A percentile compares a stretch with the other conserved stretches of the same genome.
phyloP scores from a whole-genome alignment of 2,797 vertebrate species.

The Coendou prehensilis region DNA sequence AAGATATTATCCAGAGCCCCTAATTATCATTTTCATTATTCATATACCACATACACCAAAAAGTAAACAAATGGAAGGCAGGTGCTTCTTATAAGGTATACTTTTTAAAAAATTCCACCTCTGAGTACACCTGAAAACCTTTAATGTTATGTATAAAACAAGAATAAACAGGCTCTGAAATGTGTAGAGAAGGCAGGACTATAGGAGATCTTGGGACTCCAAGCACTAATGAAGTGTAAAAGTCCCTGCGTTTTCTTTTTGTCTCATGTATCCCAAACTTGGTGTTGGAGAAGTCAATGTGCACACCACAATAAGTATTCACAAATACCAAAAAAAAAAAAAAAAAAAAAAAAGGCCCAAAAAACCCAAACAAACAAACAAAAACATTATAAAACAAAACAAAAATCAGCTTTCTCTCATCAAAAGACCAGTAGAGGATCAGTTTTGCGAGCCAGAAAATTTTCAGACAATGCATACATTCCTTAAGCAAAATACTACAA shows the following conservation, averaged over 20 bases:
- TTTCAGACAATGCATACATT: neutral
- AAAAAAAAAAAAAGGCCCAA: too few relatives aligned
- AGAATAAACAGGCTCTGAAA: neutral
- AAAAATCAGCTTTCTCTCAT: neutral
- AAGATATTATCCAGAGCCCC: too few relatives aligned
- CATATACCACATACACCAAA: neutral
- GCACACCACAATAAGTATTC: too few relatives aligned
- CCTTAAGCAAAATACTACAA: neutral
- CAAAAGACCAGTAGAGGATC: neutral
- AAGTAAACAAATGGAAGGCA: neutral
- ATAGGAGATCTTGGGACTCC: too few relatives aligned
- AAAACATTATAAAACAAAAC: neutral
- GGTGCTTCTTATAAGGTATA: neutral
- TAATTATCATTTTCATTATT: neutral
- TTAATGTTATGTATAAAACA: neutral
- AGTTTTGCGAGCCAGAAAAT: neutral
- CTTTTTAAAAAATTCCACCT: neutral
- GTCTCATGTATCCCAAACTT: neutral
- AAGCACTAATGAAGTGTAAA: neutral
- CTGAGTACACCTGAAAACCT: neutral
- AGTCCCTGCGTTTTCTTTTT: neutral
- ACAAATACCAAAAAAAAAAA: neutral
- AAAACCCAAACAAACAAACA: too few relatives aligned
- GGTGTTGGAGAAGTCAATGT: neutral
- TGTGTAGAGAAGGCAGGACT: neutral